A percentile compares a stretch with the other conserved stretches of the same genome.
These are phyloP conservation scores for Montipora foliosa DNA, from an alignment of 64 coral and sea anemone genomes.

Conservation along the genomic window DNA sequence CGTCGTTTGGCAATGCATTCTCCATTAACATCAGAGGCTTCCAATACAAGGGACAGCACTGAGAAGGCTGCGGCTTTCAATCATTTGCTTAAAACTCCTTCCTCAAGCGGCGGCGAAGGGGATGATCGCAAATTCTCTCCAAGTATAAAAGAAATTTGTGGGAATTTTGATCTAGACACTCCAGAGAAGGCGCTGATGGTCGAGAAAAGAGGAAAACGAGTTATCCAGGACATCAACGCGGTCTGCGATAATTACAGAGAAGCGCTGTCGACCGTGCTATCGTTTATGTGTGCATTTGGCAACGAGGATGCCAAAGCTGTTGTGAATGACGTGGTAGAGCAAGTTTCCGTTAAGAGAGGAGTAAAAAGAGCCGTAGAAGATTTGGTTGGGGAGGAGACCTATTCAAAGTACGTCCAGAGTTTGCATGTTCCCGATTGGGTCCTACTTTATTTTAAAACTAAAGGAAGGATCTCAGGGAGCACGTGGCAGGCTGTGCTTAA, in stretches of 20 bases:
- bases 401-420: background rate
- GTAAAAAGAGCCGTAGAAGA: background rate
- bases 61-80: background rate
- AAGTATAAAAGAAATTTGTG: slow-evolving; percentile 9
- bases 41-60: too few relatives aligned
- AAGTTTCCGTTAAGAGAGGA: background rate
- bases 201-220: background rate
- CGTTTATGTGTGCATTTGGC: slow-evolving; percentile 21
- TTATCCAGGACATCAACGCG: background rate
- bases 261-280: background rate
- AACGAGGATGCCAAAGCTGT: background rate
- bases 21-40: background rate
- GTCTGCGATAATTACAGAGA: slow-evolving; percentile 1
- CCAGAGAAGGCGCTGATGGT: slow-evolving; percentile 12
- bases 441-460: background rate
- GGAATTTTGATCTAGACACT: background rate
- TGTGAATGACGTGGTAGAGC: background rate
- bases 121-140: background rate
- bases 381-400: background rate
- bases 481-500: background rate
- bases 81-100: background rate
- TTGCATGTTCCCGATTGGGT: background rate
- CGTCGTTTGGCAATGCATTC: background rate
- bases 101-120: background rate
- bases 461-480: background rate